A percentile compares a stretch with the other conserved stretches of the same genome.
phyloP scores from a whole-genome alignment of 2,113 vertebrate species.

The Seriola rivoliana region DNA sequence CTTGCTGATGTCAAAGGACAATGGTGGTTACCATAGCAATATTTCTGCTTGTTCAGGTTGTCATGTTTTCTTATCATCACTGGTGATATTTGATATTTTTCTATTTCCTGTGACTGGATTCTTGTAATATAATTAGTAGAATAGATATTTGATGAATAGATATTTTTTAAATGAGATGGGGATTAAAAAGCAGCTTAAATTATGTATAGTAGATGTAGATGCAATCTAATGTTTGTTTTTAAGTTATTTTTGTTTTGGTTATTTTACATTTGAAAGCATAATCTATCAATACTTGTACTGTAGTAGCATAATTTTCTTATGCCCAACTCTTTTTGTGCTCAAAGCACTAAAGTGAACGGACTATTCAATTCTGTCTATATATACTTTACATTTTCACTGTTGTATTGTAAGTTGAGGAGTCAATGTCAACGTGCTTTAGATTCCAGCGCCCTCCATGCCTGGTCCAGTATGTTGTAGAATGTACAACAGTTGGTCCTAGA shows the following conservation, averaged over 20 bases:
- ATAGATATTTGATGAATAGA: slow-evolving; percentile 88
- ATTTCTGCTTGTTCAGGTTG: slow-evolving; percentile 85
- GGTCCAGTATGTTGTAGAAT: slow-evolving; percentile 77
- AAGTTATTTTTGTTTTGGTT: slow-evolving; percentile 66
- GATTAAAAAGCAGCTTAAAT: slow-evolving; percentile 81
- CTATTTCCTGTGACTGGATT: slow-evolving; percentile 85
- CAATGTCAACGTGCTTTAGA: slow-evolving; percentile 71
- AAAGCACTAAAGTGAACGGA: slow-evolving; percentile 75
- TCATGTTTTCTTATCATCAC: slow-evolving; percentile 86
- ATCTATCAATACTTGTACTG: slow-evolving; percentile 79
- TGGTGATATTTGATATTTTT: slow-evolving; percentile 89
- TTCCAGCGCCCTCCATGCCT: slow-evolving; percentile 66
- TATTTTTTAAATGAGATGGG: slow-evolving; percentile 86
- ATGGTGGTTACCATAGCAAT: slow-evolving; percentile 86
- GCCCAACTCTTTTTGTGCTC: slow-evolving; percentile 71
- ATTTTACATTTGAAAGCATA: slow-evolving; percentile 79
- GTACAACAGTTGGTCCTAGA: slow-evolving; percentile 76
- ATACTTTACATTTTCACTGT: slow-evolving; percentile 79
- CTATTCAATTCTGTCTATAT: slow-evolving; percentile 72
- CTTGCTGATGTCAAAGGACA: slow-evolving; percentile 79
- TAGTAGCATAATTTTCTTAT: slow-evolving; percentile 81
- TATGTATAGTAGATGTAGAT: slow-evolving; percentile 83
- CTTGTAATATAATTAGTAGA: slow-evolving; percentile 85
- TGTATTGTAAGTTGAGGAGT: slow-evolving; percentile 75
- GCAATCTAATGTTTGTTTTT: slow-evolving; percentile 80